phyloP scores from a whole-genome alignment of 2,888 invertebrate species.

The Allolobophora icterica region DNA sequence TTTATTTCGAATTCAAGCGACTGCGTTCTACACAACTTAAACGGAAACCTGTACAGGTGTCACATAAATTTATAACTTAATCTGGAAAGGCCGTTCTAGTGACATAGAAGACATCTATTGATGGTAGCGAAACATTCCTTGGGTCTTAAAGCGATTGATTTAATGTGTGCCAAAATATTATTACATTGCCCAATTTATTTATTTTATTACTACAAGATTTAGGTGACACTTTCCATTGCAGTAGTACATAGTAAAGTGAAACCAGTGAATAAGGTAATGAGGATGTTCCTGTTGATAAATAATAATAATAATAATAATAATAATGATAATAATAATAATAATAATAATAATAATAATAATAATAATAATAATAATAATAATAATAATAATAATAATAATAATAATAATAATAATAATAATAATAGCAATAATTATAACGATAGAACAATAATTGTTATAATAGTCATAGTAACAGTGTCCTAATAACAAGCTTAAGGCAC shows the following conservation, averaged over 20 bases:
- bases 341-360: too few relatives aligned
- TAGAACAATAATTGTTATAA: not conserved
- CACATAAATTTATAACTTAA: not conserved
- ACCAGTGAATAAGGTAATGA: too few relatives aligned
- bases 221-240: not conserved
- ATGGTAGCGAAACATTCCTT: not conserved
- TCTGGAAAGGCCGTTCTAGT: not conserved
- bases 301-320: not conserved
- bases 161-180: not conserved
- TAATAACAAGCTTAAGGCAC: slow-evolving; percentile 8
- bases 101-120: not conserved
- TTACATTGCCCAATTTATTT: not conserved
- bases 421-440: not conserved
- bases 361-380: too few relatives aligned
- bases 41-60: not conserved
- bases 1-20: not conserved
- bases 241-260: not conserved
- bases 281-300: not conserved
- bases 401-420: not conserved
- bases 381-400: not conserved
- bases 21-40: not conserved
- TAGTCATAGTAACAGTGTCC: not conserved
- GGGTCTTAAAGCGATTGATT: not conserved
- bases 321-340: not conserved
- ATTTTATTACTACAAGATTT: not conserved